Base-by-base conservation (phyloP, 2,888 invertebrate genomes). In the Macrosoma leucophasiata region DNA sequence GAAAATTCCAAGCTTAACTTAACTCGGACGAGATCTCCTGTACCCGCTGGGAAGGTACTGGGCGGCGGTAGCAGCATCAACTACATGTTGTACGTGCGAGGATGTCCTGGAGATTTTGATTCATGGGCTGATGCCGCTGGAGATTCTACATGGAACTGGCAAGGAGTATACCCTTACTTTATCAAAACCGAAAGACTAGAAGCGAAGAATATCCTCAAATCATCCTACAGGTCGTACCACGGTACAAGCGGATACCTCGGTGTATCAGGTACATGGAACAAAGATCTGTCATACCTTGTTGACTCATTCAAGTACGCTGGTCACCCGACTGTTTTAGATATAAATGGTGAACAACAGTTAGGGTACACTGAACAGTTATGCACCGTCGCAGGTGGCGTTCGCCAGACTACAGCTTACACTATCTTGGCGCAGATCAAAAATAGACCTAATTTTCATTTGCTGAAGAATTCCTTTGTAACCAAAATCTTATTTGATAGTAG, bases 221-320 rank as follows among this genome's bases (percentile, higher is more conserved):
- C 50, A 6, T 28, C 38, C 4, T 45, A 44, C 25, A 22, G 35
- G 5, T 11, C 21, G 1, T 48, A 41, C 12, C 52, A 56, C 15
- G 65, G 66, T 2, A 54, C 46, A 0, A 6, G 33, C 1, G 67
- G 65, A 3, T 43, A 46, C 3, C 27, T 55, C 0, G 50, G 43
- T 8, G 30, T 61, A 0, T 50, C 52, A 1, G 52, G 50, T 15
- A 43, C 57, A 29, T 13, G 26, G 0, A 43, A 39, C 7, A 18
- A 32, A 0, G 35, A 26, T 3, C 36, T 52, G 3, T n/a, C 35
- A 39, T 35, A 39, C 14, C 55, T 51, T 33, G 40, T 64, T 3
- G 22, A 55, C n/a, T 55, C 63, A 1, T 65, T 72, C 26, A 40
- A 48, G 33, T 62, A 69, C 38, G 51, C 58, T 8, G 65, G 69